Conservation (phyloP, 2,888 invertebrate species). For the Steinernema carpocapsae region DNA sequence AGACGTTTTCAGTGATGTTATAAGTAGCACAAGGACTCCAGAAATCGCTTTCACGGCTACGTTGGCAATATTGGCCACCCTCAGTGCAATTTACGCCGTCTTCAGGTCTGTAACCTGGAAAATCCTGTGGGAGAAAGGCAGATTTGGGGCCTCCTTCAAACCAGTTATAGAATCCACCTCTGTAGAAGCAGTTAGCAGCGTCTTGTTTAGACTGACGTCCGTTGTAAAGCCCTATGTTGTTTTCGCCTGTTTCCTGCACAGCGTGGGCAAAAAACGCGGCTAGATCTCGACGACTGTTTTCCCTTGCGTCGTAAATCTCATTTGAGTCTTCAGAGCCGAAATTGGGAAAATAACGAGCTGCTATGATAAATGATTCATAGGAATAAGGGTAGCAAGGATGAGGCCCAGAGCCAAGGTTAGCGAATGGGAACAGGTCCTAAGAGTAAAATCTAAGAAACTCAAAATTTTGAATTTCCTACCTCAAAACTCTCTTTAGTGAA, state of each 20-base stretch:
- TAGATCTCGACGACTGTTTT: slow-evolving; percentile 57
- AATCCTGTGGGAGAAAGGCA: slow-evolving; percentile 37
- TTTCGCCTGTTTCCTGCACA: slow-evolving; percentile 66
- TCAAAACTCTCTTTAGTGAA: slow-evolving; percentile 57
- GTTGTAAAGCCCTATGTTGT: slow-evolving; percentile 51
- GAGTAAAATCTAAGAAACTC: slow-evolving; percentile 1
- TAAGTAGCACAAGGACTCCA: slow-evolving; percentile 53
- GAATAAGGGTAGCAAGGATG: slow-evolving; percentile 61
- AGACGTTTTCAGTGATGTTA: slow-evolving; percentile 46
- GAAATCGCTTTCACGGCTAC: slow-evolving; percentile 48
- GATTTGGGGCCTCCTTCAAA: slow-evolving; percentile 52
- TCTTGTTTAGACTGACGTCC: slow-evolving; percentile 46
- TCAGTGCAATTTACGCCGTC: slow-evolving; percentile 41
- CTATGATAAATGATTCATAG: slow-evolving; percentile 62
- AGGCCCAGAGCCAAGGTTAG: slow-evolving; percentile 64
- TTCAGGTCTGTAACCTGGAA: slow-evolving; percentile 31
- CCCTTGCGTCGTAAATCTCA: slow-evolving; percentile 39
- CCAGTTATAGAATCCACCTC: slow-evolving; percentile 67
- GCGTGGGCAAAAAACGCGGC: slow-evolving; percentile 64
- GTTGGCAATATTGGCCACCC: slow-evolving; percentile 46
- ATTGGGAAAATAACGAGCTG: slow-evolving; percentile 60
- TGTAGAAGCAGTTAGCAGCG: slow-evolving; percentile 61
- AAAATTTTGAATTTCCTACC: slow-evolving; percentile 38
- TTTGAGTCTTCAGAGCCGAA: slow-evolving; percentile 51
- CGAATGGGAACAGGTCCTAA: slow-evolving; percentile 61